phyloP scores from a whole-genome alignment of 2,888 invertebrate genomes.

The Drosophila conformis region DNA sequence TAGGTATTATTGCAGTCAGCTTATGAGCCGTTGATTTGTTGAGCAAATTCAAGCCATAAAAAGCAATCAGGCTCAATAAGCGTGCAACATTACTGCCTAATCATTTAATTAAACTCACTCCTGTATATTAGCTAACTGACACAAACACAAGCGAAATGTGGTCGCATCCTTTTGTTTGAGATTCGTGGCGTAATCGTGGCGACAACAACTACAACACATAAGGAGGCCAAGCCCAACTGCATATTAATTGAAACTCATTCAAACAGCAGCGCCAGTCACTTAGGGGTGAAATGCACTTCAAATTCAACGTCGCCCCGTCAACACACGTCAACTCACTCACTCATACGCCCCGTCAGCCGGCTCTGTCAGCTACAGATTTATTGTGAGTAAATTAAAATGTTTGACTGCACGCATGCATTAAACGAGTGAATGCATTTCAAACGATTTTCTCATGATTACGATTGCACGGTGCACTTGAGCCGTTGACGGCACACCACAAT shows the following conservation, averaged over 20 bases:
- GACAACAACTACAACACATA: not conserved
- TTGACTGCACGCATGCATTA: conserved; percentile 46
- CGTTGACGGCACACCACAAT: conserved; percentile 6
- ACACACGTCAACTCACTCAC: conserved; percentile 11
- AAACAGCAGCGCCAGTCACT: conserved; percentile 20
- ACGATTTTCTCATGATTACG: conserved; percentile 45
- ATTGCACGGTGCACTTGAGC: conserved; percentile 46
- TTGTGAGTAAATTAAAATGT: conserved; percentile 62
- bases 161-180: conserved; percentile 37
- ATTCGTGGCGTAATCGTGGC: conserved; percentile 13
- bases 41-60: conserved; percentile 57
- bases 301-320: conserved; percentile 1
- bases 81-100: conserved; percentile 33
- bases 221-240: conserved; percentile 43
- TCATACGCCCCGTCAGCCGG: conserved; percentile 2
- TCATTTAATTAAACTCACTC: conserved; percentile 49
- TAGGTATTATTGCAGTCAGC: conserved; percentile 48
- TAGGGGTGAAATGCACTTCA: conserved; percentile 23
- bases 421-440: conserved; percentile 68
- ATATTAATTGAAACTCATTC: conserved; percentile 69
- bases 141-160: not conserved
- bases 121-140: not conserved
- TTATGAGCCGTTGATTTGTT: conserved; percentile 64
- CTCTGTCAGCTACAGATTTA: conserved; percentile 24
- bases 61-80: conserved; percentile 37